These are phyloP conservation scores for Dasyprocta punctata DNA, from an alignment of 2,113 vertebrate genomes.

Conservation along the genomic window DNA sequence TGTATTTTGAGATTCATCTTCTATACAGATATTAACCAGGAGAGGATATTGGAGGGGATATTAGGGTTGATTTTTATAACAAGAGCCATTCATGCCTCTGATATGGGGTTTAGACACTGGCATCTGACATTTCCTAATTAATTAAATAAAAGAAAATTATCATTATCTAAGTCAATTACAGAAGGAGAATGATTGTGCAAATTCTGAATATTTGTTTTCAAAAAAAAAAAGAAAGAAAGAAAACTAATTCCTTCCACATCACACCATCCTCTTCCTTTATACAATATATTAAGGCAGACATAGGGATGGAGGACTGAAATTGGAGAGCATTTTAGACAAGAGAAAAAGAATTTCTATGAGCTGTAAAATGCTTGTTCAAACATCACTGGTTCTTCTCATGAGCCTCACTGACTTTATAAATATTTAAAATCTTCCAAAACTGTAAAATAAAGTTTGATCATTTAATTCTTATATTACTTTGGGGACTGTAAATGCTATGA, in stretches of 20 bases:
- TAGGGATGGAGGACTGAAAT: neutral
- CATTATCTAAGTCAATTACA: neutral
- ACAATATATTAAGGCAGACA: neutral
- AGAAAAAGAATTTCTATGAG: neutral
- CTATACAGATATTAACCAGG: neutral
- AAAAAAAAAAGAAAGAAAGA: neutral
- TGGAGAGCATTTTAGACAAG: neutral
- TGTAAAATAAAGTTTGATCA: neutral
- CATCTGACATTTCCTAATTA: neutral
- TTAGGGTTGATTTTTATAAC: neutral
- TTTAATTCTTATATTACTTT: neutral
- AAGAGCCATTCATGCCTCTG: neutral
- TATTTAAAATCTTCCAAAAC: neutral
- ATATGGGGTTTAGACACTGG: neutral
- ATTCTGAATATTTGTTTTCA: neutral
- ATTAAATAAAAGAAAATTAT: neutral
- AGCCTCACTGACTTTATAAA: neutral
- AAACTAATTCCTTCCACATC: neutral
- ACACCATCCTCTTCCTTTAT: neutral
- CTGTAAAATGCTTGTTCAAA: neutral
- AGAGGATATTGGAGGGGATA: neutral
- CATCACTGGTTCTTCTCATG: neutral
- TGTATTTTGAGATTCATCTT: neutral
- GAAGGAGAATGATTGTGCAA: neutral
- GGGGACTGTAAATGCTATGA: neutral